Percentiles rank a stretch among this genome's conserved stretches.
Conservation (phyloP, 2,797 vertebrate genomes). For the Gallinago nigripennis region DNA sequence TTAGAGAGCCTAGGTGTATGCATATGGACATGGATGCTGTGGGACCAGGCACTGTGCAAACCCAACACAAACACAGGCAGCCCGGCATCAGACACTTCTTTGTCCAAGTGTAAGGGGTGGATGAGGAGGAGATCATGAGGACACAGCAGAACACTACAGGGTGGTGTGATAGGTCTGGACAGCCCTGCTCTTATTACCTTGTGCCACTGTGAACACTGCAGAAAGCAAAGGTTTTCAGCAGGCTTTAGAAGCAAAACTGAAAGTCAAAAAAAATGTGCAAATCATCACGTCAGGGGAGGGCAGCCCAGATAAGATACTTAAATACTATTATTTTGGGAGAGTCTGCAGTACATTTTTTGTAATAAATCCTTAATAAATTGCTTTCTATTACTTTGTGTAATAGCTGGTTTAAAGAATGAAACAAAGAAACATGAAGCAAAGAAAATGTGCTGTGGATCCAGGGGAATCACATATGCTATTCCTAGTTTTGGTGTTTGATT, state of each 20-base stretch:
- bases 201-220: neutral
- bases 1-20: rapidly evolving
- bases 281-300: neutral
- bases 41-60: neutral
- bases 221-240: neutral
- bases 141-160: neutral
- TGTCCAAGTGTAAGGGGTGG: too few species aligned
- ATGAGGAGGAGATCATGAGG: rapidly evolving
- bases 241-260: neutral
- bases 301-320: neutral
- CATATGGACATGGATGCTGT: neutral
- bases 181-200: neutral
- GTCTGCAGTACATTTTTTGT: neutral
- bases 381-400: neutral
- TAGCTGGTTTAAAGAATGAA: neutral
- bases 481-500: neutral
- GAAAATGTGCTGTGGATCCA: neutral
- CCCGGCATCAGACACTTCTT: neutral
- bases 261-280: neutral
- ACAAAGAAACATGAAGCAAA: neutral
- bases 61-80: neutral
- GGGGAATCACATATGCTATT: neutral
- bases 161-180: neutral
- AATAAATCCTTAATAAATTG: neutral
- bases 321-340: rapidly evolving